Percentiles rank a stretch among this genome's conserved stretches.
Conservation (phyloP, 92 coral and sea anemone genomes). For the Umimayanthus kanabou region DNA sequence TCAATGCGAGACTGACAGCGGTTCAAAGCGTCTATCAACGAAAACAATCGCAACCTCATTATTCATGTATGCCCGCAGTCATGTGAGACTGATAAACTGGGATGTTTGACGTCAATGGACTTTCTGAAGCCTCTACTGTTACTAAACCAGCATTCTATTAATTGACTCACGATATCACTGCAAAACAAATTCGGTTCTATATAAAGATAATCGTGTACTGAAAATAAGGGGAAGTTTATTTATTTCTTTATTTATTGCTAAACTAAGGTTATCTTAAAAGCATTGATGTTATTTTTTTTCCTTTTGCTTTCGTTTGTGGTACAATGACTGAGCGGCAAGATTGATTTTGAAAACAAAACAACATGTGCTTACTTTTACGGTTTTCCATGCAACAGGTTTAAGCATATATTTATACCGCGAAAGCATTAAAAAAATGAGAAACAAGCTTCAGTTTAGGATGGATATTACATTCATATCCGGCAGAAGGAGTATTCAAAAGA, state of each 20-base stretch:
- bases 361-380: no score
- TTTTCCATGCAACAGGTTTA: no score
- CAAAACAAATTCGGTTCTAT: neutral
- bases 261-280: neutral
- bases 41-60: constrained; percentile 7
- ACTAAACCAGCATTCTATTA: neutral
- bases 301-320: neutral
- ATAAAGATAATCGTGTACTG: neutral
- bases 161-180: neutral
- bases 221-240: neutral
- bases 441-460: no score
- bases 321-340: no score
- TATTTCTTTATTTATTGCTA: no score
- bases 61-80: constrained; percentile 30
- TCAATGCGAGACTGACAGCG: constrained; percentile 25
- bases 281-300: no score
- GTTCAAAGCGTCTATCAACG: neutral
- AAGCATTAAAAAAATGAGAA: no score
- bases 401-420: no score
- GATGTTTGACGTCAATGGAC: constrained; percentile 23
- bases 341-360: no score
- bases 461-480: no score
- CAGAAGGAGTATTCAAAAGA: no score
- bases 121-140: neutral
- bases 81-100: constrained; percentile 24